Evolutionary conservation across 2,888 invertebrate genomes (phyloP).

Genomic region (Calliphora vomitoria): DNA sequence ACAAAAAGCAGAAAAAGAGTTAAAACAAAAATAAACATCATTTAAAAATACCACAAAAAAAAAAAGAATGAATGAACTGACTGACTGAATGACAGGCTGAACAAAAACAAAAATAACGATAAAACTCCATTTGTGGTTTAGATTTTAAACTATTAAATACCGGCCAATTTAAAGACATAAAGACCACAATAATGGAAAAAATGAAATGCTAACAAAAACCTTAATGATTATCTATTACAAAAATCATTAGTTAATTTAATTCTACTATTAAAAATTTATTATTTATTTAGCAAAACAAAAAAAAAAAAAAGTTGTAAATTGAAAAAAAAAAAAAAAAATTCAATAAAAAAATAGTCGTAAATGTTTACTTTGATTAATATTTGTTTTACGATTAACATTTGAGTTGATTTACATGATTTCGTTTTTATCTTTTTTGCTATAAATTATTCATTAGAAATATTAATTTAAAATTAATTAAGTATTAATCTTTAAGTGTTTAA

Average conservation of each 20-base stretch:
- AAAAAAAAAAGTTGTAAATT: background rate
- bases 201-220: constrained; percentile 6
- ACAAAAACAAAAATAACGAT: background rate
- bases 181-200: constrained; percentile 12
- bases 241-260: constrained; percentile 31
- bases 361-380: constrained; percentile 37
- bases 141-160: constrained; percentile 44
- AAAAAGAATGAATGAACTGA: background rate
- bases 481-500: constrained; percentile 22
- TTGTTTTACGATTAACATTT: constrained; percentile 20
- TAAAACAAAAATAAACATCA: constrained; percentile 24
- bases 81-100: background rate
- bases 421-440: background rate
- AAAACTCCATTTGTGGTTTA: constrained; percentile 48
- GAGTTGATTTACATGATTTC: constrained; percentile 32
- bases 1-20: constrained; percentile 21
- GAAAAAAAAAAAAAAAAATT: background rate
- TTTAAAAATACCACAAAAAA: constrained; percentile 8
- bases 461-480: constrained; percentile 21
- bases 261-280: background rate
- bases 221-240: constrained; percentile 17
- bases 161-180: constrained; percentile 32
- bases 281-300: no score
- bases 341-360: background rate
- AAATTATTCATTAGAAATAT: constrained; percentile 29